Evolutionary conservation across 2,113 vertebrate species (phyloP).

Genomic region (Gymnarchus niloticus): DNA sequence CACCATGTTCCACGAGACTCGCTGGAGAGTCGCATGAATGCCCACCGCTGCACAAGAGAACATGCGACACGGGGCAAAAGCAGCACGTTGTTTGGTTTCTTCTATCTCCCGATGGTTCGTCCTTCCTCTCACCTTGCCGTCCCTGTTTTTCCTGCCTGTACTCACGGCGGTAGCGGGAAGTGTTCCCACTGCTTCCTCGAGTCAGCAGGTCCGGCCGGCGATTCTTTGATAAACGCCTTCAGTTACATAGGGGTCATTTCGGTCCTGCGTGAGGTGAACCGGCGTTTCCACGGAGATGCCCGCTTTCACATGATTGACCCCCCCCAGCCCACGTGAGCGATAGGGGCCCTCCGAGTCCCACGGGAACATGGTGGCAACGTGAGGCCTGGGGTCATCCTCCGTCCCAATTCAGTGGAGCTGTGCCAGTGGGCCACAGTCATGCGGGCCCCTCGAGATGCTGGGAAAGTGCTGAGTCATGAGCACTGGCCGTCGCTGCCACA

Average conservation of each 20-base stretch:
- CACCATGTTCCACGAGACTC: background rate
- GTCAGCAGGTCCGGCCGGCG: background rate
- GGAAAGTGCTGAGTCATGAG: slow-evolving; percentile 12
- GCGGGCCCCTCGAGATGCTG: background rate
- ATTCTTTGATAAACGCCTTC: background rate
- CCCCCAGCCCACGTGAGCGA: background rate
- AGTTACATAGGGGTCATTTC: background rate
- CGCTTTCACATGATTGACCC: background rate
- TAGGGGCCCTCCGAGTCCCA: background rate
- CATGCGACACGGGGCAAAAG: background rate
- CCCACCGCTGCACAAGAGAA: background rate
- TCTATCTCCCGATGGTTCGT: background rate
- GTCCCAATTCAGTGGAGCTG: background rate
- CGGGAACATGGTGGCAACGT: background rate
- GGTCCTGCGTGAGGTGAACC: background rate
- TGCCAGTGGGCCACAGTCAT: background rate
- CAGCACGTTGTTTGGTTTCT: background rate
- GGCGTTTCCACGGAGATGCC: background rate
- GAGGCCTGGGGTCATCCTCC: too few relatives aligned
- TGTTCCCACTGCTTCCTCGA: background rate
- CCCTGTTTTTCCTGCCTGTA: background rate
- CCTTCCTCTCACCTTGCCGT: background rate
- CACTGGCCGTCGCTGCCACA: too few relatives aligned
- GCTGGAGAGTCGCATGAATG: background rate
- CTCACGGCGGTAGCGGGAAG: background rate